Evolutionary conservation across 2,797 vertebrate genomes (phyloP).

Genomic region (Florisuga fusca): DNA sequence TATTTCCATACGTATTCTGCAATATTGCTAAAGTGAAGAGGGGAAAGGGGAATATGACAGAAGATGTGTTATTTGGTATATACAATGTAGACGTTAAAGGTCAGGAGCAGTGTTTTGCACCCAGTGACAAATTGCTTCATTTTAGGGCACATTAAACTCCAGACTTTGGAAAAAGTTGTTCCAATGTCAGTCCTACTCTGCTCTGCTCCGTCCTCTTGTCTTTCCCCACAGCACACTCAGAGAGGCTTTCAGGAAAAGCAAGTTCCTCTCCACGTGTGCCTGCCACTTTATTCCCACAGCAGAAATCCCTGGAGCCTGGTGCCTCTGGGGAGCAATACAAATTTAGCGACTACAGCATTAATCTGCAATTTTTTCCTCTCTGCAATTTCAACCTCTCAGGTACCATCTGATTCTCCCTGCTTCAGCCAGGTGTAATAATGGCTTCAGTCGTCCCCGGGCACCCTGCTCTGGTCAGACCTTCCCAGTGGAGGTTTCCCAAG

Average conservation of each 20-base stretch:
- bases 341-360: conserved; percentile 39
- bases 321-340: conserved; percentile 36
- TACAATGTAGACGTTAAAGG: conserved; percentile 35
- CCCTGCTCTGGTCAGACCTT: neutral
- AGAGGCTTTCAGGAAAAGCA: neutral
- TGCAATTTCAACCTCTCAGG: neutral
- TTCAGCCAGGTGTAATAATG: neutral
- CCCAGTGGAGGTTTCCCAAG: neutral
- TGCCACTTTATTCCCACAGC: neutral
- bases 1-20: neutral
- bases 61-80: neutral
- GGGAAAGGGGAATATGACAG: neutral
- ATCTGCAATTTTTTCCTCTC: neutral
- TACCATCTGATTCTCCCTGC: neutral
- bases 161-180: conserved; percentile 22
- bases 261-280: neutral
- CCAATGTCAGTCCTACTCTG: neutral
- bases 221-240: neutral
- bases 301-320: neutral
- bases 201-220: neutral
- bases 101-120: conserved; percentile 43
- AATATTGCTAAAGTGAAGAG: neutral
- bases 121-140: conserved; percentile 61
- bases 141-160: conserved; percentile 53
- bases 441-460: neutral